A percentile compares a stretch with the other conserved stretches of the same genome.
Conservation (phyloP, 1,140 invertebrate genomes). For the Ruditapes philippinarum region DNA sequence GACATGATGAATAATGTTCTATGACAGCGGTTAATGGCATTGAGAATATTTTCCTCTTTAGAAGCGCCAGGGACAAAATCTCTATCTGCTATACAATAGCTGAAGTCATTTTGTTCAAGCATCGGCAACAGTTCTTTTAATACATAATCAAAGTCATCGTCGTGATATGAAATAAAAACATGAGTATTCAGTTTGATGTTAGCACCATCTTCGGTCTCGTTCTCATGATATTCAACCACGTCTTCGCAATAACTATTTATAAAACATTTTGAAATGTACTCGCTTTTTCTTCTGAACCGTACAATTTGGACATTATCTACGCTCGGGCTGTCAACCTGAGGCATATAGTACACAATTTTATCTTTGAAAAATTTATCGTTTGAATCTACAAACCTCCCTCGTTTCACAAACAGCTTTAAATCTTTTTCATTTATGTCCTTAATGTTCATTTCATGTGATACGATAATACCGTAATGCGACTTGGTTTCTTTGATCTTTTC, state of each 20-base stretch:
- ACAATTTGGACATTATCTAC: not conserved
- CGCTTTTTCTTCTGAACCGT: not conserved
- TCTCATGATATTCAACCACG: not conserved
- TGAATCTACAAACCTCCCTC: conserved; percentile 69
- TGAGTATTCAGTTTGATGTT: not conserved
- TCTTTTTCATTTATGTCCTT: conserved; percentile 69
- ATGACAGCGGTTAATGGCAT: conserved; percentile 68
- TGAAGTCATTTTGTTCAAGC: conserved; percentile 69
- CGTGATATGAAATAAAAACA: conserved; percentile 74
- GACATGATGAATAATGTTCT: conserved; percentile 75
- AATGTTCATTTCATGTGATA: conserved; percentile 59
- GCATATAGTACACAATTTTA: conserved; percentile 72
- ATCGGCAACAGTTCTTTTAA: conserved; percentile 66
- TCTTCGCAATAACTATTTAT: conserved; percentile 19
- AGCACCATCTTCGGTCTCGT: too few species aligned
- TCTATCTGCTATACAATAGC: conserved; percentile 72
- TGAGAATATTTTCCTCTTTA: conserved; percentile 78
- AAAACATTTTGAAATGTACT: conserved; percentile 20
- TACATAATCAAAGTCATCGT: conserved; percentile 70
- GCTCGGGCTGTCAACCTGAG: not conserved
- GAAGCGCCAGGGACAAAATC: conserved; percentile 76
- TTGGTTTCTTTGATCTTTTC: conserved; percentile 73
- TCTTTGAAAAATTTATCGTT: conserved; percentile 65
- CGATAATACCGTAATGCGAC: conserved; percentile 71
- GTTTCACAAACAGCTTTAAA: conserved; percentile 67